phyloP scores from a whole-genome alignment of 1,140 invertebrate species.

The Ephestia elutella region DNA sequence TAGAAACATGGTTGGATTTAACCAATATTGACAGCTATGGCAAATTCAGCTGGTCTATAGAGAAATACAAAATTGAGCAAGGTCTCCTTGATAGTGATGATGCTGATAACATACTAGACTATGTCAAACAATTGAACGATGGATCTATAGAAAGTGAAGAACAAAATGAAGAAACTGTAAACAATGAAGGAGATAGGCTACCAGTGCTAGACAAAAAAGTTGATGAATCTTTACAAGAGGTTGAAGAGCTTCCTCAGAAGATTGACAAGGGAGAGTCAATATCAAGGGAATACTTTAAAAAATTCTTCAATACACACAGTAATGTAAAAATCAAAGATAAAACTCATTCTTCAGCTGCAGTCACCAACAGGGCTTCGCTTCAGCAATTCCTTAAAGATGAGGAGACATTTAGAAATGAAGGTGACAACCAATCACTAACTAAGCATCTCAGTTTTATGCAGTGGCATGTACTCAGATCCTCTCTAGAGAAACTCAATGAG shows the following conservation, averaged over 20 bases:
- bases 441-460: constrained; percentile 68
- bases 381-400: constrained; percentile 55
- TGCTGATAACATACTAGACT: constrained; percentile 48
- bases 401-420: constrained; percentile 51
- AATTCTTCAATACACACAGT: constrained; percentile 5
- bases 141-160: constrained; percentile 13
- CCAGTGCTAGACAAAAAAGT: background rate
- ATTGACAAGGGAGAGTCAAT: constrained; percentile 17
- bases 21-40: constrained; percentile 62
- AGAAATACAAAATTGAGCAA: constrained; percentile 33
- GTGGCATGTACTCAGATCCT: constrained; percentile 55
- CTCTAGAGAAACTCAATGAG: constrained; percentile 34
- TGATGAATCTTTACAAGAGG: background rate
- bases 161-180: too few relatives aligned
- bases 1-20: constrained; percentile 72
- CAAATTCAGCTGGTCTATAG: constrained; percentile 46
- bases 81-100: constrained; percentile 39
- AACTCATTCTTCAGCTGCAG: constrained; percentile 34
- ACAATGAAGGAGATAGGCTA: background rate
- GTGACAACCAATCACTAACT: constrained; percentile 43
- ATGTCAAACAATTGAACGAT: constrained; percentile 48
- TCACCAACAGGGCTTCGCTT: constrained; percentile 41
- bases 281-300: constrained; percentile 19
- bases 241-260: background rate
- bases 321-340: background rate